These are phyloP conservation scores for Branchellion lobata DNA, from an alignment of 2,888 invertebrate species.

Conservation along the genomic window DNA sequence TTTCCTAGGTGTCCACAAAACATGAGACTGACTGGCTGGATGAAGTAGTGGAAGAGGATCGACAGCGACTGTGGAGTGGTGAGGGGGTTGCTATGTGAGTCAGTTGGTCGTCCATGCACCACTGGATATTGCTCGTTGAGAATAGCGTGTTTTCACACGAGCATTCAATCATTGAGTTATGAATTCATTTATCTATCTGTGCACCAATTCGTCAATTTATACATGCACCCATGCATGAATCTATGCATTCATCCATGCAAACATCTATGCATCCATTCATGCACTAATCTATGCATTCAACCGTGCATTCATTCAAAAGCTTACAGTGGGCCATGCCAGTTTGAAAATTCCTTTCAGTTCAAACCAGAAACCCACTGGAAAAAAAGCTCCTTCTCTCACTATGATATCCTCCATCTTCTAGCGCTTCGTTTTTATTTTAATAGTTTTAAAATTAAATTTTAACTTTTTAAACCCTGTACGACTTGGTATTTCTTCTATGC, in stretches of 20 bases:
- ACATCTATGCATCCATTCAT: too few relatives aligned
- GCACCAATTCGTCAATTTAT: too few relatives aligned
- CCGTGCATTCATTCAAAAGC: too few relatives aligned
- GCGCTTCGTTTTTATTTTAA: too few relatives aligned
- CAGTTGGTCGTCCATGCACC: background rate
- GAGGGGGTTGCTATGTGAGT: background rate
- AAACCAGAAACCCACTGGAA: slow-evolving; percentile 49
- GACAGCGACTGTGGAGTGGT: slow-evolving; percentile 51
- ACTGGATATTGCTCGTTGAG: background rate
- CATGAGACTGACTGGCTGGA: slow-evolving; percentile 53
- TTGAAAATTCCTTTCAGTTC: slow-evolving; percentile 50
- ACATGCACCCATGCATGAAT: too few relatives aligned
- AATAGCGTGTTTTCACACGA: background rate
- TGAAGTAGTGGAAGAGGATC: slow-evolving; percentile 53
- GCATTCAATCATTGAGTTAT: background rate
- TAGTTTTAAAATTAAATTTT: too few relatives aligned
- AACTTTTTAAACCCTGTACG: too few relatives aligned
- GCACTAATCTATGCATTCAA: too few relatives aligned
- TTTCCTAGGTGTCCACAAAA: slow-evolving; percentile 54
- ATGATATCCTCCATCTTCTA: slow-evolving; percentile 26
- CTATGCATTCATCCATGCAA: too few relatives aligned
- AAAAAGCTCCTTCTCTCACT: slow-evolving; percentile 32
- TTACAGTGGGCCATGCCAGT: slow-evolving; percentile 53
- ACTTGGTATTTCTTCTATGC: too few relatives aligned
- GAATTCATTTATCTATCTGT: too few relatives aligned